Conservation (phyloP, 2,113 vertebrate species). For the Talpa occidentalis region DNA sequence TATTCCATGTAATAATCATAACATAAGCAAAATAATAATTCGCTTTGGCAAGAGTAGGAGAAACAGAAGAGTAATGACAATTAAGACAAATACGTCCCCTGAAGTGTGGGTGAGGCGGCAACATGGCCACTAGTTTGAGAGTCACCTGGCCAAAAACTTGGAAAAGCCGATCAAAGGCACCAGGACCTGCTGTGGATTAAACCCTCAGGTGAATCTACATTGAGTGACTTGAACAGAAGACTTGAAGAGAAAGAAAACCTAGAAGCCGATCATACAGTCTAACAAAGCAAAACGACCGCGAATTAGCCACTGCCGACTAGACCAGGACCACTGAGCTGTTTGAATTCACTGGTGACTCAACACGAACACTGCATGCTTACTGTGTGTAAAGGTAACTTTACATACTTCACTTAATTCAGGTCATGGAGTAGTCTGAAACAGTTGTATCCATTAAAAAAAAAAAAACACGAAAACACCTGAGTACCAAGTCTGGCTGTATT, state of each 20-base stretch:
- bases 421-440: not conserved
- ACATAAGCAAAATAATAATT: constrained; percentile 28
- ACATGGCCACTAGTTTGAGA: not conserved
- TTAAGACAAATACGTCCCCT: not conserved
- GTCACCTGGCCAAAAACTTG: not conserved
- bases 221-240: not conserved
- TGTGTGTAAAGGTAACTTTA: not conserved
- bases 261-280: not conserved
- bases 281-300: not conserved
- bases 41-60: not conserved
- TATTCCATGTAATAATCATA: constrained; percentile 49
- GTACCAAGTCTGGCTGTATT: not conserved
- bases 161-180: not conserved
- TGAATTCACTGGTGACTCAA: not conserved
- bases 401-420: constrained; percentile 9
- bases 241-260: not conserved
- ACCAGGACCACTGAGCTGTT: not conserved
- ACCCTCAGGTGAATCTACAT: not conserved
- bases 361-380: not conserved
- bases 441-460: not conserved
- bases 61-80: not conserved
- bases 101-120: not conserved
- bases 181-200: not conserved
- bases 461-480: not conserved
- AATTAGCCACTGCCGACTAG: not conserved